These are phyloP conservation scores for Parthenolecanium corni DNA, from an alignment of 2,888 invertebrate species.

Conservation along the genomic window DNA sequence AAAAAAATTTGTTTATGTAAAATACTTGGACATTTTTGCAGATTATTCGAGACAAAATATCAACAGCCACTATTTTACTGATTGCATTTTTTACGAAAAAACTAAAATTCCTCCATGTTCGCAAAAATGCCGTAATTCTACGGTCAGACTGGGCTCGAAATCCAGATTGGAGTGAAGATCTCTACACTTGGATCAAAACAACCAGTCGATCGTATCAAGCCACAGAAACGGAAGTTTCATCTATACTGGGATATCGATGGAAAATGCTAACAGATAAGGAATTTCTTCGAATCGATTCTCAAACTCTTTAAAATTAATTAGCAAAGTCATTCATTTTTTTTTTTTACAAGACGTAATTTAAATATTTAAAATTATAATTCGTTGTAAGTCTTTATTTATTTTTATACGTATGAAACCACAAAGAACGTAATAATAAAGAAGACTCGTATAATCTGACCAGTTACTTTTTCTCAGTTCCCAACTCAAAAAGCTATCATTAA, in stretches of 20 bases:
- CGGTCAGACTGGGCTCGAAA: conserved; percentile 55
- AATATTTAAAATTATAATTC: no score
- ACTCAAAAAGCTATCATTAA: no score
- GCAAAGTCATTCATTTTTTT: neutral
- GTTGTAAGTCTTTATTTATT: neutral
- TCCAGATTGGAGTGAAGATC: conserved; percentile 55
- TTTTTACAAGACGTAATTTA: neutral
- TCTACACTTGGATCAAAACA: conserved; percentile 51
- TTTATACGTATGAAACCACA: no score
- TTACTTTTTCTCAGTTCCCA: no score
- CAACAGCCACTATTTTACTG: conserved; percentile 61
- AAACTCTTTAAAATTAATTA: conserved; percentile 6
- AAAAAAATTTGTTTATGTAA: no score
- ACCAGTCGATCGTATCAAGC: conserved; percentile 51
- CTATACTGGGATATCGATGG: conserved; percentile 56
- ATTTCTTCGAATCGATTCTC: conserved; percentile 40
- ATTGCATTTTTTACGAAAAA: conserved; percentile 48
- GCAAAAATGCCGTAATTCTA: conserved; percentile 59
- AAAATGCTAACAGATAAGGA: conserved; percentile 52
- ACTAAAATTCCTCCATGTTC: conserved; percentile 50
- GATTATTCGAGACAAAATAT: conserved; percentile 63
- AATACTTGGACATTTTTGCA: conserved; percentile 38
- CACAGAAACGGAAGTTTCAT: conserved; percentile 56
- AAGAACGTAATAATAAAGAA: no score
- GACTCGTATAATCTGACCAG: no score